phyloP scores from a whole-genome alignment of 1,140 invertebrate genomes.

The Panonychus citri region DNA sequence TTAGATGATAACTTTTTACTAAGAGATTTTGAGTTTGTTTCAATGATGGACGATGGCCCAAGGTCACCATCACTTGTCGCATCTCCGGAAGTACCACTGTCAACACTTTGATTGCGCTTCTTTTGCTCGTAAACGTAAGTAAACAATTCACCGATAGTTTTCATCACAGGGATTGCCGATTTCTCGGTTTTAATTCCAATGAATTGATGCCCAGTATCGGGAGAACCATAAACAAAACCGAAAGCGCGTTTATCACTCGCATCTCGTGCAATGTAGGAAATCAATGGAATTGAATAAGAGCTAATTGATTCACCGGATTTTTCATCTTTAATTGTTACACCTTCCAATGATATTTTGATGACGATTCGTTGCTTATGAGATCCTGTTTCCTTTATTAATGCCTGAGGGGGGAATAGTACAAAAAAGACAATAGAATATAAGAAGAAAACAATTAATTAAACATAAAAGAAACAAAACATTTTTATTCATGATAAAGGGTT shows the following conservation, averaged over 20 bases:
- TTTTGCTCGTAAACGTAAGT: conserved; percentile 3
- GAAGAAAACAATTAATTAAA: background rate
- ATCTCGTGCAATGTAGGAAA: conserved; percentile 96
- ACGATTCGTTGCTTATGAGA: conserved; percentile 90
- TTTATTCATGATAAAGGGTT: background rate
- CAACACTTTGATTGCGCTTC: background rate
- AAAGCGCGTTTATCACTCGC: conserved; percentile 87
- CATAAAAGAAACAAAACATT: background rate
- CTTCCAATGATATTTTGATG: conserved; percentile 85
- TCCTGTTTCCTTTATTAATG: conserved; percentile 47
- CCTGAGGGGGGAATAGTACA: conserved; percentile 14
- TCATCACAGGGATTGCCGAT: conserved; percentile 30
- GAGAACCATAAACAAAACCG: conserved; percentile 90
- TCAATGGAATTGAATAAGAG: conserved; percentile 91
- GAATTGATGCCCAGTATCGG: conserved; percentile 83
- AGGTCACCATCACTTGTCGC: background rate
- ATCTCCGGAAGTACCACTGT: background rate
- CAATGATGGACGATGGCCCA: too few species aligned
- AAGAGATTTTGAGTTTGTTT: too few species aligned
- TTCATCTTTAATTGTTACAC: conserved; percentile 41
- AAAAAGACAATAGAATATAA: background rate
- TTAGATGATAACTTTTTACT: too few species aligned
- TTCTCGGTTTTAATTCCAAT: conserved; percentile 99
- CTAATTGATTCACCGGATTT: conserved; percentile 47
- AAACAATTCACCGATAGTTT: conserved; percentile 2